Evolutionary conservation across 2,113 vertebrate species (phyloP).

Genomic region (Charadrius vociferus): DNA sequence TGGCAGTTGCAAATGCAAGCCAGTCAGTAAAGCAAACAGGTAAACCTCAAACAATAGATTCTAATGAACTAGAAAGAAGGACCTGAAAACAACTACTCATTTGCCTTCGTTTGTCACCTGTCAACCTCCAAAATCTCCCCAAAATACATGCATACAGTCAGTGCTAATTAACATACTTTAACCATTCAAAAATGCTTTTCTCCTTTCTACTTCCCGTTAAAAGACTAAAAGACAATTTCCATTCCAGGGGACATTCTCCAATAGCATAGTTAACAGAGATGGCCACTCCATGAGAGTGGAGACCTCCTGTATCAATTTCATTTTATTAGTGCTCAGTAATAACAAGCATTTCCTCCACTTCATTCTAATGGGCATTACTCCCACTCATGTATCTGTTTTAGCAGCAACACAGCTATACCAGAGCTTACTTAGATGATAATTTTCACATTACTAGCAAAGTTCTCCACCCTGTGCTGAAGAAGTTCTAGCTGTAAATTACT

Average conservation of each 20-base stretch:
- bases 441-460: not conserved
- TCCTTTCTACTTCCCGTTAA: not conserved
- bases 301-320: not conserved
- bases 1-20: not conserved
- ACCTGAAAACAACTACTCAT: not conserved
- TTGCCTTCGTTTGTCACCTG: not conserved
- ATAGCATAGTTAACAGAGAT: not conserved
- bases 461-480: not conserved
- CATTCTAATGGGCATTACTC: not conserved
- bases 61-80: not conserved
- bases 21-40: not conserved
- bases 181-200: not conserved
- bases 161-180: not conserved
- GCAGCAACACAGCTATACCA: not conserved
- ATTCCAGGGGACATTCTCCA: not conserved
- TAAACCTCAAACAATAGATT: not conserved
- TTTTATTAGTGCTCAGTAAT: not conserved
- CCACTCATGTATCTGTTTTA: not conserved
- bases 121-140: not conserved
- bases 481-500: not conserved
- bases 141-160: not conserved
- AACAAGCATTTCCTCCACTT: not conserved
- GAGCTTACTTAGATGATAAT: not conserved
- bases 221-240: not conserved
- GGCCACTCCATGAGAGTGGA: not conserved